Conservation (phyloP, 30 jellyfish, hydroid and myxozoan genomes). For the Pelagia noctiluca region DNA sequence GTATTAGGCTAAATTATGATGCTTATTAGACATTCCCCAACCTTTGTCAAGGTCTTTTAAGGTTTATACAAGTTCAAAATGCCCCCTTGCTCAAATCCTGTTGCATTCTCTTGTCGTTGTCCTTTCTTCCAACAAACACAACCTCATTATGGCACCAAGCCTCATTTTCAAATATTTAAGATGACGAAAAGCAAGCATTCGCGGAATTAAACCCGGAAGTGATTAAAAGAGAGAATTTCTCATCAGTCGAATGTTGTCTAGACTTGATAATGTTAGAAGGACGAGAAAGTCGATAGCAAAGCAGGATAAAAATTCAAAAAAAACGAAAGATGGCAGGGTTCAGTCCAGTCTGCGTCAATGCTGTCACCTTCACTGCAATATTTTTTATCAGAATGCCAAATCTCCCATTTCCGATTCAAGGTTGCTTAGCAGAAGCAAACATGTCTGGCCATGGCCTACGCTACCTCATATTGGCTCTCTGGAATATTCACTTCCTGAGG, state of each 20-base stretch:
- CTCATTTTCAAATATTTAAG: too few species aligned
- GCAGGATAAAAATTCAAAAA: background rate
- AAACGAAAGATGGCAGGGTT: slow-evolving; percentile 23
- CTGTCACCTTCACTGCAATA: slow-evolving; percentile 61
- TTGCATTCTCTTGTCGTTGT: too few species aligned
- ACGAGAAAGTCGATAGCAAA: background rate
- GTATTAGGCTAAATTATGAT: too few species aligned
- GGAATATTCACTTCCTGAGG: slow-evolving; percentile 80
- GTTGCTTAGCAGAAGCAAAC: slow-evolving; percentile 32
- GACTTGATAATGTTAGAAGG: background rate
- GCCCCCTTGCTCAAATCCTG: too few species aligned
- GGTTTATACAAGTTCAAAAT: too few species aligned
- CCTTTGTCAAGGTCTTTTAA: too few species aligned
- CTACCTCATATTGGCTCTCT: slow-evolving; percentile 51
- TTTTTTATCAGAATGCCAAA: slow-evolving; percentile 58
- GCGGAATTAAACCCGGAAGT: too few species aligned
- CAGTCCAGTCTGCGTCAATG: slow-evolving; percentile 73
- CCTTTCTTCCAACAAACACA: too few species aligned
- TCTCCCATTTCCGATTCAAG: slow-evolving; percentile 74
- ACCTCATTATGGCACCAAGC: too few species aligned
- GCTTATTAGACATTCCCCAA: too few species aligned
- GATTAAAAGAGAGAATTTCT: too few species aligned
- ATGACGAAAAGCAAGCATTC: too few species aligned
- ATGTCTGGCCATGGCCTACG: background rate
- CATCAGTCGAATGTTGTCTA: background rate